phyloP scores from a whole-genome alignment of 2,888 invertebrate genomes.

The Chrysolina oricalcia region DNA sequence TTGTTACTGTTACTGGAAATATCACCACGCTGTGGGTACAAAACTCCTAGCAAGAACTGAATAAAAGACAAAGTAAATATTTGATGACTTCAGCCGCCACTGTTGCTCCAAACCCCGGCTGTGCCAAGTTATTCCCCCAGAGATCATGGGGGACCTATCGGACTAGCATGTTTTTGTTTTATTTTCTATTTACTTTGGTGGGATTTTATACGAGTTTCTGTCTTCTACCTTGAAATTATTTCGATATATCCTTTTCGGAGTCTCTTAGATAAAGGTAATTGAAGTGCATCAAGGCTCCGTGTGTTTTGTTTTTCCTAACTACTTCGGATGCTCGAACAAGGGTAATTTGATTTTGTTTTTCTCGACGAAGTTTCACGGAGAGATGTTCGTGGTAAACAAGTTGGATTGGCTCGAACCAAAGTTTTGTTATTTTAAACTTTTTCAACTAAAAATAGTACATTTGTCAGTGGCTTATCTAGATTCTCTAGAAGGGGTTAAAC shows the following conservation, averaged over 20 bases:
- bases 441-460: not conserved
- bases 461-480: no score
- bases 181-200: slow-evolving; percentile 67
- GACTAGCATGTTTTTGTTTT: slow-evolving; percentile 65
- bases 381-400: not conserved
- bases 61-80: not conserved
- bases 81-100: slow-evolving; percentile 40
- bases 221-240: slow-evolving; percentile 59
- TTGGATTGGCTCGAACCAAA: not conserved
- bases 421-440: not conserved
- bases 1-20: no score
- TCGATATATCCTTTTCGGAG: slow-evolving; percentile 47
- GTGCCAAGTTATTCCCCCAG: slow-evolving; percentile 59
- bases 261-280: slow-evolving; percentile 26
- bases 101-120: slow-evolving; percentile 41
- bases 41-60: not conserved
- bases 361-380: not conserved
- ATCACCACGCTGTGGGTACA: no score
- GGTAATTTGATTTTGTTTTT: not conserved
- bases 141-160: slow-evolving; percentile 65
- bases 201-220: slow-evolving; percentile 64
- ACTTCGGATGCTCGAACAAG: not conserved
- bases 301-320: not conserved
- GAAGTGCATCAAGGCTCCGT: slow-evolving; percentile 8
- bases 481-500: no score